phyloP scores from a whole-genome alignment of 2,797 vertebrate genomes.

The Odontamblyopus lacepedii region DNA sequence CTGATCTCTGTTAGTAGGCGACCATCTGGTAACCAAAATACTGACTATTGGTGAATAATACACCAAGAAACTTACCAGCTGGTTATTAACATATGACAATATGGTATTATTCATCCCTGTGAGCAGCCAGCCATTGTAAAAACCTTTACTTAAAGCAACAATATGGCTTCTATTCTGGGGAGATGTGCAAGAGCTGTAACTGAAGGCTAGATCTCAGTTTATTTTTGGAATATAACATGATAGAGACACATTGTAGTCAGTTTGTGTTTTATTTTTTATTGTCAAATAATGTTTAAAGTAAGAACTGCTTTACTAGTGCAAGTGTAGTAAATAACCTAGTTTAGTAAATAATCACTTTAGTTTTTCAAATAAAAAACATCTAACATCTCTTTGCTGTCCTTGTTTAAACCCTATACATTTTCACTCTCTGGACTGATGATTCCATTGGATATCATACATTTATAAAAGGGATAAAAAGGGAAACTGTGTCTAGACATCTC shows the following conservation, averaged over 20 bases:
- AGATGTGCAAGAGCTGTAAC: not conserved
- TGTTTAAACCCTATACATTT: not conserved
- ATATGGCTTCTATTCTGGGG: not conserved
- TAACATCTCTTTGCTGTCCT: not conserved
- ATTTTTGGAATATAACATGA: not conserved
- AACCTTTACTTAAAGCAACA: not conserved
- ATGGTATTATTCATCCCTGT: not conserved
- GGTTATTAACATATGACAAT: slow-evolving; percentile 7
- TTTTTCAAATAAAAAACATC: not conserved
- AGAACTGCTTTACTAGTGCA: not conserved
- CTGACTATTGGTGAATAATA: slow-evolving; percentile 9
- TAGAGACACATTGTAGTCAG: not conserved
- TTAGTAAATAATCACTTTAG: not conserved
- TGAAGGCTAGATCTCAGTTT: not conserved
- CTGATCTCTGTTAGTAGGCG: slow-evolving; percentile 41
- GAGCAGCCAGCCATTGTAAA: not conserved
- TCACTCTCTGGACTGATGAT: not conserved
- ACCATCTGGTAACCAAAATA: slow-evolving; percentile 40
- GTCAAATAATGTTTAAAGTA: too few species aligned
- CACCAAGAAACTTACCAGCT: slow-evolving; percentile 14
- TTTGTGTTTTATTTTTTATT: not conserved
- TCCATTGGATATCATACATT: not conserved
- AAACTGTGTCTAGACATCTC: slow-evolving; percentile 31
- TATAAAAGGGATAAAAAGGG: not conserved
- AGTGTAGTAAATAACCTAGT: not conserved